These are phyloP conservation scores for Argopecten irradians DNA, from an alignment of 1,140 invertebrate genomes.

Conservation along the genomic window DNA sequence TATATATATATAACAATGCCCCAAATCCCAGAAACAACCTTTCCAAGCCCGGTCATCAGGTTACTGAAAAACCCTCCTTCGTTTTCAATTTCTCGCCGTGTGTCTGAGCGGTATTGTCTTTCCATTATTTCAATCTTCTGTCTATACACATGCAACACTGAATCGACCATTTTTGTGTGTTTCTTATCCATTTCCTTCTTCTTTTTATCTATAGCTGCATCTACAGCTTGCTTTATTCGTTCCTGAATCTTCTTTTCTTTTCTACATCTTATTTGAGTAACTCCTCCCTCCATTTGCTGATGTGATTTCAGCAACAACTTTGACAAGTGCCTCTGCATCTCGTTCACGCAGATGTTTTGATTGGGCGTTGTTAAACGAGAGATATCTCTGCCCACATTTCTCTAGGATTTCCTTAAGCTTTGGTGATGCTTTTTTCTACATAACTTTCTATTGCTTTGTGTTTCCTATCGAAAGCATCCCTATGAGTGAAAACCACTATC, in stretches of 20 bases:
- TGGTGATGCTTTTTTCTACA: background rate
- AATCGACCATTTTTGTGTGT: too few species aligned
- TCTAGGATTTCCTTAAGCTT: background rate
- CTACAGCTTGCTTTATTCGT: too few species aligned
- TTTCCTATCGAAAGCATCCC: background rate
- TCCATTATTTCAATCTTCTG: too few species aligned
- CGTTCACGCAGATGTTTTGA: background rate
- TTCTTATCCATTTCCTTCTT: too few species aligned
- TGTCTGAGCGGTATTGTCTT: too few species aligned
- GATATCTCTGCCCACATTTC: background rate
- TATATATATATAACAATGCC: too few species aligned
- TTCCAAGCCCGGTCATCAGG: too few species aligned
- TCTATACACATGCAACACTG: too few species aligned
- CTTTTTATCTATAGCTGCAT: too few species aligned
- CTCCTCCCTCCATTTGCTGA: conserved; percentile 18
- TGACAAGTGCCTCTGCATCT: background rate
- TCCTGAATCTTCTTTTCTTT: conserved; percentile 29
- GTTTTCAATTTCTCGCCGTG: too few species aligned
- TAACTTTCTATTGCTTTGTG: background rate
- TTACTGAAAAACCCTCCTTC: too few species aligned
- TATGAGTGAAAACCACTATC: conserved; percentile 31
- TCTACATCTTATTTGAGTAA: conserved; percentile 39
- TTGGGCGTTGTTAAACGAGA: background rate
- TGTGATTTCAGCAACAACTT: conserved; percentile 24
- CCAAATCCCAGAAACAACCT: too few species aligned